Percentiles rank a stretch among this genome's conserved stretches.
Conservation (phyloP, 53 echinoderm and acorn worm species). For the Holothuria leucospilota region DNA sequence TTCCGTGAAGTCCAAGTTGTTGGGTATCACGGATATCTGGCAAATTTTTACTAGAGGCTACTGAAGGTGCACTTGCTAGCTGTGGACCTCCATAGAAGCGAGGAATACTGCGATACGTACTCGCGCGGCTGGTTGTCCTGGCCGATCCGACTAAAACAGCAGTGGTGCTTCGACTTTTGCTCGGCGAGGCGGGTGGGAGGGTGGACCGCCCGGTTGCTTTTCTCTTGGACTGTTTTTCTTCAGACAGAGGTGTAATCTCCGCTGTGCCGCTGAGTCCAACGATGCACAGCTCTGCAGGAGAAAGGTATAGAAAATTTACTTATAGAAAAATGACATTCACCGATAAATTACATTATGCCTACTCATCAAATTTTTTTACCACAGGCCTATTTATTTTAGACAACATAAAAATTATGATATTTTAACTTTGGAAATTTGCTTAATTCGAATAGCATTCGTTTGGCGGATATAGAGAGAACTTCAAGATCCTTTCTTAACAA, state of each 20-base stretch:
- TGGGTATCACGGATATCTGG: neutral
- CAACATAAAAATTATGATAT: too few relatives aligned
- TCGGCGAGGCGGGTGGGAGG: neutral
- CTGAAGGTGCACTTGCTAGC: neutral
- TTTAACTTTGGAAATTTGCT: too few relatives aligned
- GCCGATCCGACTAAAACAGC: neutral
- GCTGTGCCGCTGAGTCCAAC: constrained; percentile 34
- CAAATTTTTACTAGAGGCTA: neutral
- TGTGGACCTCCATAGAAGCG: neutral
- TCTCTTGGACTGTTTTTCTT: neutral
- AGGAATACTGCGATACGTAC: constrained; percentile 5
- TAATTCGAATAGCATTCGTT: too few relatives aligned
- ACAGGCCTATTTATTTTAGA: too few relatives aligned
- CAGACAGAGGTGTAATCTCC: neutral
- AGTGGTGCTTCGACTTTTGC: constrained; percentile 14
- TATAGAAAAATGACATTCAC: neutral
- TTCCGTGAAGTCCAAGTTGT: neutral
- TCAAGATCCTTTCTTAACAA: too few relatives aligned
- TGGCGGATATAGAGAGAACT: too few relatives aligned
- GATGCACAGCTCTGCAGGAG: constrained; percentile 7
- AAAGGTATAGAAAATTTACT: neutral
- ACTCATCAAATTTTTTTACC: too few relatives aligned
- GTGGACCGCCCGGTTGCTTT: neutral
- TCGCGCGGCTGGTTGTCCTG: neutral
- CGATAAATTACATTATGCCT: too few relatives aligned